Evolutionary conservation across 2,797 vertebrate genomes (phyloP).

Genomic region (Myiotriccus ornatus): DNA sequence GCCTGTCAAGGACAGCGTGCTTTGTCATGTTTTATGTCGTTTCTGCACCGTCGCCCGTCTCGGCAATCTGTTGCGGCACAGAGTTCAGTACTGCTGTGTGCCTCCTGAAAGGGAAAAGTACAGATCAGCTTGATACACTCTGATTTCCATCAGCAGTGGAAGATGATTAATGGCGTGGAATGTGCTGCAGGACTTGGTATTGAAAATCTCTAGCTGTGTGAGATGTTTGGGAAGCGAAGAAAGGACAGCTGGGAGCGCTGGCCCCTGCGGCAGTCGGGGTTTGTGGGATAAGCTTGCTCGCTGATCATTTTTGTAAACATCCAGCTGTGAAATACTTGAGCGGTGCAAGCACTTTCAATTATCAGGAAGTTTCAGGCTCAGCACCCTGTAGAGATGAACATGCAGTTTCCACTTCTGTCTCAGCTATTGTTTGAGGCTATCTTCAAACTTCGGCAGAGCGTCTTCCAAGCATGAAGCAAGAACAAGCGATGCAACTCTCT

Average conservation of each 20-base stretch:
- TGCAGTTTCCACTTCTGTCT: constrained; percentile 35
- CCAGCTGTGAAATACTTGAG: constrained; percentile 62
- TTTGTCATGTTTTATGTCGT: constrained; percentile 45
- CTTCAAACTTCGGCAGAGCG: constrained; percentile 17
- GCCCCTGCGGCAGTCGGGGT: neutral
- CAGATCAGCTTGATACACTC: neutral
- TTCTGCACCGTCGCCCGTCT: neutral
- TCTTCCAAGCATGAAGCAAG: neutral
- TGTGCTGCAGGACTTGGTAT: neutral
- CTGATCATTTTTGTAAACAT: constrained; percentile 52
- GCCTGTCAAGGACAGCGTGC: neutral
- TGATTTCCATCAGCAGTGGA: neutral
- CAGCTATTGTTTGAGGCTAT: constrained; percentile 53
- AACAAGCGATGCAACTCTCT: neutral
- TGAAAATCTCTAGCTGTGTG: constrained; percentile 34
- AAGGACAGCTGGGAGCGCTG: constrained; percentile 48
- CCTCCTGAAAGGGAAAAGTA: constrained; percentile 11
- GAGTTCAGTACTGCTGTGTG: neutral
- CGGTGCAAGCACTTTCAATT: constrained; percentile 40
- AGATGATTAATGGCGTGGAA: constrained; percentile 49
- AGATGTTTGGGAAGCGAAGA: constrained; percentile 15
- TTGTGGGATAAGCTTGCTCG: constrained; percentile 20
- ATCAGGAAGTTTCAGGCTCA: constrained; percentile 54
- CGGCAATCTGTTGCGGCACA: constrained; percentile 30
- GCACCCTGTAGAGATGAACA: constrained; percentile 46